These are phyloP conservation scores for Nomada ferruginata DNA, from an alignment of 2,888 invertebrate genomes.

Conservation along the genomic window DNA sequence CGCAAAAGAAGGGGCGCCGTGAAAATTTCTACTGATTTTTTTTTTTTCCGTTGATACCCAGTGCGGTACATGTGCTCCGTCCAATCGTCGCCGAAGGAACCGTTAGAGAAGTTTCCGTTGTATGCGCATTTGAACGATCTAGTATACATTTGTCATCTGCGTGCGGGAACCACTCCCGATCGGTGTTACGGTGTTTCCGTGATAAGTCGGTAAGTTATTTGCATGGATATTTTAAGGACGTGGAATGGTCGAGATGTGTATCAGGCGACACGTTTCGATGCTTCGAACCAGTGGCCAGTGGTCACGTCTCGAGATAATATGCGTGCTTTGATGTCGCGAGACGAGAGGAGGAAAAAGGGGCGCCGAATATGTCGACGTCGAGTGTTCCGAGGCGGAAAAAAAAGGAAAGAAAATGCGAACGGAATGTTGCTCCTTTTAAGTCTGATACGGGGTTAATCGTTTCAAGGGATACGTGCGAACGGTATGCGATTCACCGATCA, in stretches of 20 bases:
- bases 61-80: slow-evolving; percentile 22
- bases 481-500: not conserved
- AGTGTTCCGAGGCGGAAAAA: slow-evolving; percentile 63
- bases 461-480: slow-evolving; percentile 10
- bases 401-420: slow-evolving; percentile 25
- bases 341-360: slow-evolving; percentile 46
- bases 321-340: slow-evolving; percentile 23
- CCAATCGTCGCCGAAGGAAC: slow-evolving; percentile 72
- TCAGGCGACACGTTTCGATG: not conserved
- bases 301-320: slow-evolving; percentile 6
- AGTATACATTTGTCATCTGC: slow-evolving; percentile 78
- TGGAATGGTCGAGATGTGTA: not conserved
- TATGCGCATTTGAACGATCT: slow-evolving; percentile 74
- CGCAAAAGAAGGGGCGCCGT: slow-evolving; percentile 8
- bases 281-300: not conserved
- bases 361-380: slow-evolving; percentile 68
- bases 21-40: not conserved
- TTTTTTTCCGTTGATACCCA: slow-evolving; percentile 17
- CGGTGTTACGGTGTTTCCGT: slow-evolving; percentile 63
- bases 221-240: not conserved
- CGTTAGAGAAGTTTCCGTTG: slow-evolving; percentile 77
- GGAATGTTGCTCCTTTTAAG: slow-evolving; percentile 58
- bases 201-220: slow-evolving; percentile 67
- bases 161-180: slow-evolving; percentile 76
- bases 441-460: slow-evolving; percentile 13